Base-by-base conservation (phyloP, 2,888 invertebrate species). In the Ariolimax columbianus region DNA sequence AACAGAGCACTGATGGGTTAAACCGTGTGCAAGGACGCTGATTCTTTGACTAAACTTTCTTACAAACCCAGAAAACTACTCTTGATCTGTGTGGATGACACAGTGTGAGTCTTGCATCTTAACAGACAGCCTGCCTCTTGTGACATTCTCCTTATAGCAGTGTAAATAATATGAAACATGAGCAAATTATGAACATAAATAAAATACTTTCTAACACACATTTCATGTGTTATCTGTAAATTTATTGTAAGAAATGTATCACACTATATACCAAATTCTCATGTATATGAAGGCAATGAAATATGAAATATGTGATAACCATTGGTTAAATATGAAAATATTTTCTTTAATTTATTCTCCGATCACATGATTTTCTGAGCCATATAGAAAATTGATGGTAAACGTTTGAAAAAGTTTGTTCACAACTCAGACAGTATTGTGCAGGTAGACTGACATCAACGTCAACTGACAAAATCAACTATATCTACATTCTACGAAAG, bases 281-380 rank as follows among this genome's bases (percentile, higher is more conserved):
- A 72, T 0, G 40, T 40, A 72, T 72, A 72, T 72, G 40, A 72
- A 72, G 72, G 40, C 72, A 72, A 26, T 72, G 72, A 40, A 70
- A 70, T 36, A 70, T 40, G 17, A 26, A 59, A 59, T 14, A 59
- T 59, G 59, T 59, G 17, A 7, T 26, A 26, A 72, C 63, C 66
- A 66, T 66, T 33, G 38, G 40, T 72, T n/a, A 23, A 40, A 40
- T 72, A 72, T 72, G 38, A 72, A 38, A 72, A 40, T 40, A 23
- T 11, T 72, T 3, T 40, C 19, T 70, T 36, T 70, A 40, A 19
- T 26, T 6, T 38, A 23, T 11, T 40, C 55, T 72, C 26, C n/a
- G 6, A 72, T 72, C 40, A 72, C 33, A 70, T 23, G 17, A 23
- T 68, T 33, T n/a, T 63, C 59, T 26, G 59, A 63, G 36, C 68